A percentile compares a stretch with the other conserved stretches of the same genome.
Evolutionary conservation across 2,113 vertebrate genomes (phyloP).

Genomic region (Anguilla rostrata): DNA sequence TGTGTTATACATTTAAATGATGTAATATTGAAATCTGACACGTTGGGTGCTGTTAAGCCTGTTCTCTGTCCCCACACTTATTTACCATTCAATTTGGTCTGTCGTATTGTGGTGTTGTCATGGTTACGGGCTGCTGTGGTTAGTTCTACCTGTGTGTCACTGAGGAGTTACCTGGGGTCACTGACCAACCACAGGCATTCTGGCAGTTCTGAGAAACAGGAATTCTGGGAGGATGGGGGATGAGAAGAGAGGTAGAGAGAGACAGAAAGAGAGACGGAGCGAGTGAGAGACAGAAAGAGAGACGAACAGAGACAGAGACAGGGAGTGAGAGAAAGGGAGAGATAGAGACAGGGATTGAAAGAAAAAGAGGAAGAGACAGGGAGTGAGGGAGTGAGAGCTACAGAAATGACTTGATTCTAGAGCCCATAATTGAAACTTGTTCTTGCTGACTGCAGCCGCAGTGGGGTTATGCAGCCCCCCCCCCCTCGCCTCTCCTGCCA

Average conservation of each 20-base stretch:
- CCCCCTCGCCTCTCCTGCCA: not conserved
- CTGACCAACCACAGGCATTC: not conserved
- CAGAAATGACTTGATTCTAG: constrained; percentile 14
- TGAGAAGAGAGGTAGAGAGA: constrained; percentile 10
- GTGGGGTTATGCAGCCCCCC: not conserved
- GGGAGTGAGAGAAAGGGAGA: constrained; percentile 20
- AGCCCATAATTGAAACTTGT: constrained; percentile 30
- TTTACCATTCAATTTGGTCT: not conserved
- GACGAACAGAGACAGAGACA: not conserved
- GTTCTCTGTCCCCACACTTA: not conserved
- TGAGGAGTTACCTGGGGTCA: not conserved
- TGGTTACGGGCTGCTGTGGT: constrained; percentile 4
- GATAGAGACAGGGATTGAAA: constrained; percentile 4
- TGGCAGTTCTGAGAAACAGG: not conserved
- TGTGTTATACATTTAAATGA: too few relatives aligned
- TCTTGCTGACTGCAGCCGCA: not conserved
- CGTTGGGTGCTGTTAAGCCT: too few relatives aligned
- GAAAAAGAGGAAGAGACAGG: not conserved
- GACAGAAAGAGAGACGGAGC: not conserved
- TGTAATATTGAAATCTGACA: too few relatives aligned
- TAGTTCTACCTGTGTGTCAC: not conserved
- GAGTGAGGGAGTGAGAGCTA: constrained; percentile 26
- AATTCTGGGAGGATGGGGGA: not conserved
- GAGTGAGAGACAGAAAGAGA: not conserved
- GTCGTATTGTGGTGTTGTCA: not conserved